phyloP scores from a whole-genome alignment of 1,140 invertebrate genomes.

The Ectropis grisescens region DNA sequence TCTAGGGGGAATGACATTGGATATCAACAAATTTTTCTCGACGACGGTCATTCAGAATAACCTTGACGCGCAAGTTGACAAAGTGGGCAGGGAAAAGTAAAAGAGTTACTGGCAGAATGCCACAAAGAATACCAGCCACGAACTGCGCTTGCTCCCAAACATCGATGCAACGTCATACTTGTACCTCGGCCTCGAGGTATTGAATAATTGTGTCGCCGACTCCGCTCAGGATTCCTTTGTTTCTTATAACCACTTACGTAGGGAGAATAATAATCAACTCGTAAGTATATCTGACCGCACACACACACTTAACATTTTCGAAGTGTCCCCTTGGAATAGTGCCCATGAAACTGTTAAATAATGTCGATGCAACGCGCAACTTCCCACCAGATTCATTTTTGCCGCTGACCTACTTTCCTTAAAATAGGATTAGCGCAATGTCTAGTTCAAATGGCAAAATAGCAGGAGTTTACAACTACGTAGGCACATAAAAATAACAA shows the following conservation, averaged over 20 bases:
- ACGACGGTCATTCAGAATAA: slow-evolving; percentile 29
- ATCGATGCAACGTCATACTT: slow-evolving; percentile 5
- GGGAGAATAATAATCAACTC: no score
- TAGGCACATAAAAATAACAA: no score
- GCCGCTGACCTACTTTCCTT: slow-evolving; percentile 30
- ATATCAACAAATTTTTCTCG: slow-evolving; percentile 13
- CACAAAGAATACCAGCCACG: slow-evolving; percentile 11
- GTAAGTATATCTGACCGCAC: no score
- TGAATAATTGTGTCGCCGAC: no score
- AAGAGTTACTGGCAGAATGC: slow-evolving; percentile 33
- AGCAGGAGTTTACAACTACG: no score
- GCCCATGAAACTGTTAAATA: slow-evolving; percentile 17
- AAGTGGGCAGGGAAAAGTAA: slow-evolving; percentile 32
- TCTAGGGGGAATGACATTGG: slow-evolving; percentile 28
- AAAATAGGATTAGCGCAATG: slow-evolving; percentile 35
- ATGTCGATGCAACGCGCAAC: slow-evolving; percentile 12
- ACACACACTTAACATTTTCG: no score
- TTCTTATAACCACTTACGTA: no score
- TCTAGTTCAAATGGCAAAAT: slow-evolving; percentile 55
- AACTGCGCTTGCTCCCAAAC: no score
- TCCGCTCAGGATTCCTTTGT: no score
- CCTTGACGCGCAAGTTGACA: slow-evolving; percentile 43
- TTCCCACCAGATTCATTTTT: slow-evolving; percentile 4
- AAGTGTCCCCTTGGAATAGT: slow-evolving; percentile 24
- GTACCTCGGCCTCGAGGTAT: no score